phyloP scores from a whole-genome alignment of 64 coral and sea anemone species.

The Trachythela sp. region DNA sequence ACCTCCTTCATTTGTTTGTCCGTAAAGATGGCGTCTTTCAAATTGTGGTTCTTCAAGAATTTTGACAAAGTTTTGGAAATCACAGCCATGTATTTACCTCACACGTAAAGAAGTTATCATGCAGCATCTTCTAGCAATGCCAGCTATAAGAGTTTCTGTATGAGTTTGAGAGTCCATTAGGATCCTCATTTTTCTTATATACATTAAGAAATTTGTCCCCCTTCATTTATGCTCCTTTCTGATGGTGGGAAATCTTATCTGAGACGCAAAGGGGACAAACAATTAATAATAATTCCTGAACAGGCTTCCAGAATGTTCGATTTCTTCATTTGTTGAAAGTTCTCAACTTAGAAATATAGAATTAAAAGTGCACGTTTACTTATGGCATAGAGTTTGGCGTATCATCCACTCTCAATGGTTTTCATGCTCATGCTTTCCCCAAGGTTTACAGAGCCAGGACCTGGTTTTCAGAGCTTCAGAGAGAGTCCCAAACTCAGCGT shows the following conservation, averaged over 20 bases:
- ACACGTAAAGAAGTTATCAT: constrained; percentile 56
- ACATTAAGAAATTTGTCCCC: constrained; percentile 41
- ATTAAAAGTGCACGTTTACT: constrained; percentile 67
- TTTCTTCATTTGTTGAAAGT: constrained; percentile 35
- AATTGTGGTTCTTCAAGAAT: constrained; percentile 62
- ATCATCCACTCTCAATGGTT: constrained; percentile 52
- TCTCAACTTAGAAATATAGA: constrained; percentile 36
- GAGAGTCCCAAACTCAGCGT: background rate
- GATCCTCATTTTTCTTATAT: constrained; percentile 39
- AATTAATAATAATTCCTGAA: background rate
- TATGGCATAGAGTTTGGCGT: constrained; percentile 49
- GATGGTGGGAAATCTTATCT: constrained; percentile 37
- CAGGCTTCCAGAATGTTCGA: constrained; percentile 33
- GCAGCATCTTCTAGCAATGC: constrained; percentile 59
- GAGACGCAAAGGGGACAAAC: background rate
- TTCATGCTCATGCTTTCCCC: constrained; percentile 18
- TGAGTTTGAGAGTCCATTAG: constrained; percentile 42
- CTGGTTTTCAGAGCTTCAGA: background rate
- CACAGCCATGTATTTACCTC: constrained; percentile 20
- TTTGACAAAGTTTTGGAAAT: constrained; percentile 65
- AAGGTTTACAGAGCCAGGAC: background rate
- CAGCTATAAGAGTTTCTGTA: constrained; percentile 36
- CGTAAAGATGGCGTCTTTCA: constrained; percentile 72
- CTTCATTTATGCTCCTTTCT: constrained; percentile 53
- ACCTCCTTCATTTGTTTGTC: constrained; percentile 55